phyloP scores from a whole-genome alignment of 2,888 invertebrate genomes.

The Endotricha flammealis region DNA sequence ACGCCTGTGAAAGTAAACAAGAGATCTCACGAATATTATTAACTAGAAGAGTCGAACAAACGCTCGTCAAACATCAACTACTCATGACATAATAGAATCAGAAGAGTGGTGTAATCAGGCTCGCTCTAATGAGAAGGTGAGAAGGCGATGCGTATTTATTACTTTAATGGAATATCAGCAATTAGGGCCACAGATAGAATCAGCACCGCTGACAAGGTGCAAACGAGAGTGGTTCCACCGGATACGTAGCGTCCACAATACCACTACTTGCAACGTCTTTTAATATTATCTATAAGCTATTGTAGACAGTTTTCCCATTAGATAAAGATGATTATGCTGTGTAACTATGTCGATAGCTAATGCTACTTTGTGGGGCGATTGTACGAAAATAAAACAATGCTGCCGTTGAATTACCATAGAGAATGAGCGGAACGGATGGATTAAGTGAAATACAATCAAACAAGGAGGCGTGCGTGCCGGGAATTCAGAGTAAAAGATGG shows the following conservation, averaged over 20 bases:
- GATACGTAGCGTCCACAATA: conserved; percentile 45
- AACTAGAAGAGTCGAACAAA: conserved; percentile 48
- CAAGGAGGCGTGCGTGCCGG: conserved; percentile 54
- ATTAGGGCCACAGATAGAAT: conserved; percentile 70
- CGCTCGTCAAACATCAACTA: conserved; percentile 60
- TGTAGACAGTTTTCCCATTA: conserved; percentile 29
- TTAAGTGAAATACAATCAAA: conserved; percentile 73
- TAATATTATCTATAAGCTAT: conserved; percentile 26
- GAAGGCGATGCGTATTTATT: conserved; percentile 69
- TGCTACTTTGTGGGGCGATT: conserved; percentile 28
- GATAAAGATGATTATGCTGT: conserved; percentile 32
- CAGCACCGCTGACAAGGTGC: conserved; percentile 76
- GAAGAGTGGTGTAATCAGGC: conserved; percentile 66
- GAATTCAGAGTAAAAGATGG: conserved; percentile 46
- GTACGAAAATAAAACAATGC: conserved; percentile 69
- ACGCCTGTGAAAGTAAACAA: conserved; percentile 49
- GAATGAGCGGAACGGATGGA: conserved; percentile 70
- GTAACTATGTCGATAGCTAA: conserved; percentile 22
- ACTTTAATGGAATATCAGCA: conserved; percentile 76
- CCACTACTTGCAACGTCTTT: conserved; percentile 29
- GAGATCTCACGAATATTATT: conserved; percentile 48
- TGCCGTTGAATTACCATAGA: conserved; percentile 69
- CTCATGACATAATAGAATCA: conserved; percentile 65
- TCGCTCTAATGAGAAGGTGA: conserved; percentile 64
- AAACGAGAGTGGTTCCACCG: conserved; percentile 71